Evolutionary conservation across 2,113 vertebrate genomes (phyloP), one percentile per base, ranked within the genome.

Genomic region (Antechinus flavipes): DNA sequence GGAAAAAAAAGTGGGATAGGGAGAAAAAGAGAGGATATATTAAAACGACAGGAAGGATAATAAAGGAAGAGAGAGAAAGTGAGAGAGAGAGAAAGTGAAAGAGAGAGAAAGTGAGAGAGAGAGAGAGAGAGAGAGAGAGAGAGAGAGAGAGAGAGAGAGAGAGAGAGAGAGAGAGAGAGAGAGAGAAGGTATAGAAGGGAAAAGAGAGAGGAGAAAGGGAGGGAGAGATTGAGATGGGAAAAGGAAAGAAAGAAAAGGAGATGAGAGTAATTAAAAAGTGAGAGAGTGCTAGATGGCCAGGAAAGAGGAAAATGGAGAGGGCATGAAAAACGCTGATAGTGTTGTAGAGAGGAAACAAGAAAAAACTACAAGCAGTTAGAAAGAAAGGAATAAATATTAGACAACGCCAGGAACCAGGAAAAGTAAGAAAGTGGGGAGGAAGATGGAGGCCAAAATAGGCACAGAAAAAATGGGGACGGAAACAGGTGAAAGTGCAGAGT

Each of bases 231-330:
- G 14, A 42, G 46, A 52, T 30, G 25, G 50, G 25, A 68, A 53
- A 91, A 26, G 0, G 3, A 8, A 68, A 76, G 16, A 0, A 25
- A 8, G 56, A 50, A 54, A 0, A 9, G 11, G 26, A 54, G 58
- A 25, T 42, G 42, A 9, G 30, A 26, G 93, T 84, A 54, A 10
- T 19, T 56, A 92, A 89, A 68, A 90, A 93, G 42, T n/a, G 8
- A 14, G 0, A 23, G 35, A 11, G 5, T 4, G 9, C 4, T 35
- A 90, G 8, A 56, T 19, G 54, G 25, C 7, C 35, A 49, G 22
- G 52, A 68, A 55, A 5, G 42, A 47, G 26, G 12, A 25, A 22
- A 42, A 92, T 27, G 3, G 24, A 76, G n/a, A 26, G n/a, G 12
- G 7, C 16, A 49, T 42, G n/a, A 9, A 24, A 68, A 56, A 89